These are phyloP conservation scores for Microplitis mediator DNA, from an alignment of 1,140 invertebrate species.

Conservation along the genomic window DNA sequence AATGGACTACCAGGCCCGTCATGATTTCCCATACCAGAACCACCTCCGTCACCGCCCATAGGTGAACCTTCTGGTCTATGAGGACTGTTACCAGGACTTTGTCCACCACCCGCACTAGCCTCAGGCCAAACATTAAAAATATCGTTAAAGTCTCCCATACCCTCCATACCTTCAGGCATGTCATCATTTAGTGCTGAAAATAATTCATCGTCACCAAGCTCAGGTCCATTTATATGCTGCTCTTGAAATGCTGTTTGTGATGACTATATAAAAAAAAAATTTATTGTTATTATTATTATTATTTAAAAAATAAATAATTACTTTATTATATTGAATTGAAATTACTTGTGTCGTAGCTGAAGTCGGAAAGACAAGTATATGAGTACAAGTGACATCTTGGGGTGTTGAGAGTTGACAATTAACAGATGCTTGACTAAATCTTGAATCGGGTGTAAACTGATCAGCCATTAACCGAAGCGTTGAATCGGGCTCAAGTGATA, in stretches of 20 bases:
- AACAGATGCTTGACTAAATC: slow-evolving; percentile 83
- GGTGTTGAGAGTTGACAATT: slow-evolving; percentile 87
- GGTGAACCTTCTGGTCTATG: slow-evolving; percentile 62
- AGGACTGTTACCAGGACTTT: slow-evolving; percentile 68
- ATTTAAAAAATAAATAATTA: no score
- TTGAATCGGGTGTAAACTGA: slow-evolving; percentile 90
- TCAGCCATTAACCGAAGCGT: slow-evolving; percentile 93
- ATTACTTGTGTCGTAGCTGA: slow-evolving; percentile 92
- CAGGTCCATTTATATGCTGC: slow-evolving; percentile 77
- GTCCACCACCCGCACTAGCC: slow-evolving; percentile 66
- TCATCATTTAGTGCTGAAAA: slow-evolving; percentile 73
- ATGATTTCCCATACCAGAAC: slow-evolving; percentile 61
- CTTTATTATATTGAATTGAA: background rate
- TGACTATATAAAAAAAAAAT: slow-evolving; percentile 65
- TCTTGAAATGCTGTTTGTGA: slow-evolving; percentile 86
- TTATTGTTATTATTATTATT: background rate
- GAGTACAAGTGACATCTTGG: slow-evolving; percentile 94
- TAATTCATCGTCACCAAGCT: slow-evolving; percentile 77
- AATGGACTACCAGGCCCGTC: slow-evolving; percentile 68
- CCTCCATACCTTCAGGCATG: slow-evolving; percentile 76
- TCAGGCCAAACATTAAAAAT: slow-evolving; percentile 74
- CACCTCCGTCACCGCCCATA: slow-evolving; percentile 68
- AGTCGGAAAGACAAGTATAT: slow-evolving; percentile 98
- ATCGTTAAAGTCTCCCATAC: slow-evolving; percentile 75
- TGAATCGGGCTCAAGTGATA: slow-evolving; percentile 95